Evolutionary conservation across 2,113 vertebrate species (phyloP).

Genomic region (Sapayoa aenigma): DNA sequence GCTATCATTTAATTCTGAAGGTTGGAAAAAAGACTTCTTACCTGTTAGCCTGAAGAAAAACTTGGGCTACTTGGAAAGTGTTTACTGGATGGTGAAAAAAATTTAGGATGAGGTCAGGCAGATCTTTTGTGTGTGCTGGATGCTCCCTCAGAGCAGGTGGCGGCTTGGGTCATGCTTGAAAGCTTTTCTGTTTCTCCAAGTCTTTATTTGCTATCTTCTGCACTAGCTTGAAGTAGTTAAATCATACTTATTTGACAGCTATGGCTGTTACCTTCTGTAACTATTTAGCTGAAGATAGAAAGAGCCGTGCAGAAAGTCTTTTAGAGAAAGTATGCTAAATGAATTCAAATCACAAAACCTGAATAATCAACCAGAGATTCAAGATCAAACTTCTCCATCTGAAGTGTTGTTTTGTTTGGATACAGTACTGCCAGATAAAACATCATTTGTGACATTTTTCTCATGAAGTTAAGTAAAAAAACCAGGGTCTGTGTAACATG

Average conservation of each 20-base stretch:
- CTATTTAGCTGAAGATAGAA: not conserved
- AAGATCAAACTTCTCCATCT: not conserved
- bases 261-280: not conserved
- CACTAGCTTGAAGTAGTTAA: not conserved
- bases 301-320: not conserved
- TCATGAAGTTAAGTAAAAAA: not conserved
- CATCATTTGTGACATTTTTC: not conserved
- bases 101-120: not conserved
- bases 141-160: not conserved
- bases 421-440: not conserved
- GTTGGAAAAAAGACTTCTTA: not conserved
- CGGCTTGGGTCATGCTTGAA: not conserved
- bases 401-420: not conserved
- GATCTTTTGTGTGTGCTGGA: not conserved
- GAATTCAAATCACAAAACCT: not conserved
- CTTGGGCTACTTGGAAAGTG: not conserved
- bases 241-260: not conserved
- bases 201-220: not conserved
- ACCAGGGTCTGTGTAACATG: rapidly evolving
- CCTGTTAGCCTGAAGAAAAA: not conserved
- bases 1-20: not conserved
- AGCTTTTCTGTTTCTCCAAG: not conserved
- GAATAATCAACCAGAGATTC: not conserved
- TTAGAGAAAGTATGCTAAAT: not conserved
- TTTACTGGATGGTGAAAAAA: not conserved